Conservation (phyloP, 1,140 invertebrate species). For the Papilio dardanus region DNA sequence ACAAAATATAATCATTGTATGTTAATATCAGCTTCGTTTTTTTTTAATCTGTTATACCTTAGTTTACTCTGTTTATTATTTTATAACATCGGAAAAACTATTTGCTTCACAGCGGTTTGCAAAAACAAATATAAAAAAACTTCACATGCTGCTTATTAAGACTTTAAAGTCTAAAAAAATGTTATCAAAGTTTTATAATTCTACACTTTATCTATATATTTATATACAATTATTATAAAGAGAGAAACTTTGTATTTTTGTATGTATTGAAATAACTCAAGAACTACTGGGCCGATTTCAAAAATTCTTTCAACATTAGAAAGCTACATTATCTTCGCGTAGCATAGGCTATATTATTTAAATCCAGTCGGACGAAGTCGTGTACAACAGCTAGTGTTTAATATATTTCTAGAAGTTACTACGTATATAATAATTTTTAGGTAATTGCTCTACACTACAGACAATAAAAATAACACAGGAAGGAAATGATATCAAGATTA, state of each 20-base stretch:
- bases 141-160: not conserved
- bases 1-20: not conserved
- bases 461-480: not conserved
- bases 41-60: not conserved
- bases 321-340: too few relatives aligned
- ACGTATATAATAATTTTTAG: too few relatives aligned
- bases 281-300: too few relatives aligned
- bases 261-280: too few relatives aligned
- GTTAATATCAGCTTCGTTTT: not conserved
- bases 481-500: conserved; percentile 10
- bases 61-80: not conserved
- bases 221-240: too few relatives aligned
- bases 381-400: too few relatives aligned
- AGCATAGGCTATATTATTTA: too few relatives aligned
- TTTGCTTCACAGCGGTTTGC: not conserved
- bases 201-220: not conserved
- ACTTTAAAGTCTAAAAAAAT: too few relatives aligned
- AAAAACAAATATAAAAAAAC: not conserved
- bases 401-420: not conserved
- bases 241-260: too few relatives aligned
- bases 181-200: not conserved
- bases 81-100: not conserved
- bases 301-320: too few relatives aligned
- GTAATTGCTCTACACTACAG: too few relatives aligned
- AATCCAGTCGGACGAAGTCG: too few relatives aligned